phyloP scores from a whole-genome alignment of 2,113 vertebrate species.

The Pterophyllum scalare region DNA sequence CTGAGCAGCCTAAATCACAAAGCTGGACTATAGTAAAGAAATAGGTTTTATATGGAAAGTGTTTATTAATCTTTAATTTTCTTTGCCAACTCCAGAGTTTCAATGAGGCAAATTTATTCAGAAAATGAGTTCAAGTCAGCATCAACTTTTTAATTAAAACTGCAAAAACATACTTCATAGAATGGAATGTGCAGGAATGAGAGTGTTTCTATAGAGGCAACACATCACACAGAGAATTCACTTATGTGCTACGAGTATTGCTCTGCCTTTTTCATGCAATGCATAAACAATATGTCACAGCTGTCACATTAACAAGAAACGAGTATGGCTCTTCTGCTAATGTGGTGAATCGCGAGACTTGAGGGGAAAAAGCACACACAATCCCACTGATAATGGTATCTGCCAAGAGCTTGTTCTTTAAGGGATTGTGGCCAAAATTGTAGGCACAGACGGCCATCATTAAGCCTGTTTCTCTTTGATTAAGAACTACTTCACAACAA shows the following conservation, averaged over 20 bases:
- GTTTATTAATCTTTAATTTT: slow-evolving; percentile 22
- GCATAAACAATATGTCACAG: slow-evolving; percentile 22
- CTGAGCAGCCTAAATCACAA: background rate
- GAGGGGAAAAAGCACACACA: background rate
- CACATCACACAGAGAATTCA: background rate
- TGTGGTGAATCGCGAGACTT: slow-evolving; percentile 21
- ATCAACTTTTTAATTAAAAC: slow-evolving; percentile 16
- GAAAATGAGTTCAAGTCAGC: background rate
- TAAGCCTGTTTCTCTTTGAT: slow-evolving; percentile 65
- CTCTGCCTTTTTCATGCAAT: slow-evolving; percentile 12
- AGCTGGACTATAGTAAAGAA: background rate
- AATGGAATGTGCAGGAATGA: background rate
- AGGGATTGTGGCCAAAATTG: slow-evolving; percentile 34
- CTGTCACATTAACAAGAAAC: slow-evolving; percentile 35
- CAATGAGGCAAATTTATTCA: background rate
- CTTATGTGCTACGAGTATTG: background rate
- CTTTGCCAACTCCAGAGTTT: background rate
- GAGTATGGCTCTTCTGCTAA: slow-evolving; percentile 26
- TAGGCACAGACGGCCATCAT: slow-evolving; percentile 40
- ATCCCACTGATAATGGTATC: slow-evolving; percentile 40
- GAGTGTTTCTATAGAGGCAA: background rate
- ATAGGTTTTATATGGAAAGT: background rate
- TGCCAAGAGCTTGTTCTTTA: slow-evolving; percentile 41
- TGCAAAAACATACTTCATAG: background rate
- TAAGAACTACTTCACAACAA: slow-evolving; percentile 61